Conservation (phyloP, 2,113 vertebrate genomes). For the Oreotragus oreotragus region DNA sequence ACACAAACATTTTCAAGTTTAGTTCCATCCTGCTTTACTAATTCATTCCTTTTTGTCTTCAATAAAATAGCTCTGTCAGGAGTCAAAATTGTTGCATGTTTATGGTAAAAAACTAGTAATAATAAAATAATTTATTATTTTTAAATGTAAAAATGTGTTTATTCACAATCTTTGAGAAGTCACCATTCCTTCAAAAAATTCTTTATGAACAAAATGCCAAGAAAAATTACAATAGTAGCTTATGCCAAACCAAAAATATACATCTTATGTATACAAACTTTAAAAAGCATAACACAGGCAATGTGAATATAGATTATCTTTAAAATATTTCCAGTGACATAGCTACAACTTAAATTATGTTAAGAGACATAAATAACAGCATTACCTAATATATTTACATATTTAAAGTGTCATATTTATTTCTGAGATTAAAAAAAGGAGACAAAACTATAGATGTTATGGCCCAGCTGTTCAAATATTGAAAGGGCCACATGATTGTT, state of each 20-base stretch:
- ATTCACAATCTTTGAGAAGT: constrained; percentile 78
- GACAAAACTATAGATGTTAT: constrained; percentile 17
- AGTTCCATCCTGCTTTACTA: constrained; percentile 11
- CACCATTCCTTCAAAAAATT: constrained; percentile 72
- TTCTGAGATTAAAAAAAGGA: constrained; percentile 59
- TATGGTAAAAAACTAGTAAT: constrained; percentile 34
- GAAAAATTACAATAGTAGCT: constrained; percentile 72
- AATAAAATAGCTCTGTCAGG: neutral
- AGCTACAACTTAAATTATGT: constrained; percentile 60
- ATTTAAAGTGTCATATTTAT: constrained; percentile 33
- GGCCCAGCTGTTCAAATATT: constrained; percentile 30
- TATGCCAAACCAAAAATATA: constrained; percentile 81
- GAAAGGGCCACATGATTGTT: constrained; percentile 34
- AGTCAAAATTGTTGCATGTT: neutral
- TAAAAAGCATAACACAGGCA: constrained; percentile 79
- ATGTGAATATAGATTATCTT: constrained; percentile 59
- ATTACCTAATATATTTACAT: constrained; percentile 48
- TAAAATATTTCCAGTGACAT: constrained; percentile 59
- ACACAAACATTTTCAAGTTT: neutral
- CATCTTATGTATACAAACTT: constrained; percentile 76
- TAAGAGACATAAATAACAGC: constrained; percentile 55
- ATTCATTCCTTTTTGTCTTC: neutral
- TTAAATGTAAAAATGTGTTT: constrained; percentile 77
- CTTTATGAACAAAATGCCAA: constrained; percentile 69
- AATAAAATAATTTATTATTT: constrained; percentile 35